Evolutionary conservation across 2,113 vertebrate species (phyloP).

Genomic region (Ceuthmochares aereus): DNA sequence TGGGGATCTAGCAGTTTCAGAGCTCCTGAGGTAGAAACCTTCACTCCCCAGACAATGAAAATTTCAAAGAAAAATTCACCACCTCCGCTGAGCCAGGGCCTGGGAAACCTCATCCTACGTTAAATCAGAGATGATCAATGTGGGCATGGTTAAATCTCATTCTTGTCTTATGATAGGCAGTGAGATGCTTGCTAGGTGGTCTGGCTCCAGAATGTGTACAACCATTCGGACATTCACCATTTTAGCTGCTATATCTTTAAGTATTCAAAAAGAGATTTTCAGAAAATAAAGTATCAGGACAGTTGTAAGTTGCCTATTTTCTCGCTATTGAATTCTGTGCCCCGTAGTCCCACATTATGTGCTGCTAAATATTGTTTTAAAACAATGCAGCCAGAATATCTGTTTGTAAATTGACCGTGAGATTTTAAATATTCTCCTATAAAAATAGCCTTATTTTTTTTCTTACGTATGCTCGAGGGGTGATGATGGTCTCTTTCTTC

Average conservation of each 20-base stretch:
- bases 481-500: not conserved
- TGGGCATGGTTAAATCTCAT: not conserved
- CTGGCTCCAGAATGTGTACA: not conserved
- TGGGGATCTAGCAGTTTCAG: not conserved
- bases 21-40: not conserved
- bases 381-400: not conserved
- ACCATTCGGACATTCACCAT: not conserved
- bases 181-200: not conserved
- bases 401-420: not conserved
- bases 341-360: not conserved
- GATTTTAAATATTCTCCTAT: not conserved
- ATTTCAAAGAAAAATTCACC: not conserved
- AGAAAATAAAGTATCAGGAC: not conserved
- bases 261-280: not conserved
- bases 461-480: not conserved
- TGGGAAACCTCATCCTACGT: not conserved
- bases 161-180: not conserved
- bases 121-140: accelerated
- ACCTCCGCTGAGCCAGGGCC: accelerated
- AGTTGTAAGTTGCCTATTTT: not conserved
- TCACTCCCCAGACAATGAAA: not conserved
- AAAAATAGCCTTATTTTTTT: not conserved
- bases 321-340: not conserved
- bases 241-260: not conserved
- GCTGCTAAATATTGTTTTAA: not conserved